Conservation (phyloP, 2,113 vertebrate species). For the Bufo bufo region DNA sequence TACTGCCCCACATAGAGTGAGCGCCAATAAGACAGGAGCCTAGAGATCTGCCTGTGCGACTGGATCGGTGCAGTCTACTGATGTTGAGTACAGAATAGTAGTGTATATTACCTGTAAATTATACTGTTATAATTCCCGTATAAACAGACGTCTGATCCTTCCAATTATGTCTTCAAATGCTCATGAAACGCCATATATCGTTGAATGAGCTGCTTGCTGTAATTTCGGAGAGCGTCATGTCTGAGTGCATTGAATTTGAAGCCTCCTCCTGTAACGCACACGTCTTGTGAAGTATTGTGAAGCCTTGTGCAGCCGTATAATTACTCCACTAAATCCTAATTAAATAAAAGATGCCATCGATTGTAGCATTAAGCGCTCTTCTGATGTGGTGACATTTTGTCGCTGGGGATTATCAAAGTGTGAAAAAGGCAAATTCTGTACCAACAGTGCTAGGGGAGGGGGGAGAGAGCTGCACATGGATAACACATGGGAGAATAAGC, state of each 20-base stretch:
- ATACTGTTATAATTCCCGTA: neutral
- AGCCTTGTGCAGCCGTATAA: slow-evolving; percentile 12
- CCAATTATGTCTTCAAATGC: neutral
- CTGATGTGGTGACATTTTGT: slow-evolving; percentile 19
- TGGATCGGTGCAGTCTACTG: too few relatives aligned
- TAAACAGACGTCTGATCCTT: neutral
- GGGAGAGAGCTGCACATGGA: neutral
- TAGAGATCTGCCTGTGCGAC: neutral
- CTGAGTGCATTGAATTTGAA: neutral
- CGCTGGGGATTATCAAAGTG: slow-evolving; percentile 5
- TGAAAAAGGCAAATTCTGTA: slow-evolving; percentile 12
- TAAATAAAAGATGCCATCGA: slow-evolving; percentile 38
- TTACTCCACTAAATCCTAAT: slow-evolving; percentile 42
- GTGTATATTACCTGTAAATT: neutral
- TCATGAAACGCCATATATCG: neutral
- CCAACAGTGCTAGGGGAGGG: neutral
- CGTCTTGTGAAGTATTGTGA: slow-evolving; percentile 22
- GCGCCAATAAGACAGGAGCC: too few relatives aligned
- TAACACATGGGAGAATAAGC: too few relatives aligned
- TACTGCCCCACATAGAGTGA: neutral
- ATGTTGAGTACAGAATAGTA: neutral
- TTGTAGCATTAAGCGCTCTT: neutral
- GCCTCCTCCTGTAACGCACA: neutral
- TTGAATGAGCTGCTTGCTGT: neutral
- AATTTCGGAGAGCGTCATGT: neutral